These are phyloP conservation scores for Parnassius orleans DNA, from an alignment of 2,888 invertebrate genomes.

Conservation along the genomic window DNA sequence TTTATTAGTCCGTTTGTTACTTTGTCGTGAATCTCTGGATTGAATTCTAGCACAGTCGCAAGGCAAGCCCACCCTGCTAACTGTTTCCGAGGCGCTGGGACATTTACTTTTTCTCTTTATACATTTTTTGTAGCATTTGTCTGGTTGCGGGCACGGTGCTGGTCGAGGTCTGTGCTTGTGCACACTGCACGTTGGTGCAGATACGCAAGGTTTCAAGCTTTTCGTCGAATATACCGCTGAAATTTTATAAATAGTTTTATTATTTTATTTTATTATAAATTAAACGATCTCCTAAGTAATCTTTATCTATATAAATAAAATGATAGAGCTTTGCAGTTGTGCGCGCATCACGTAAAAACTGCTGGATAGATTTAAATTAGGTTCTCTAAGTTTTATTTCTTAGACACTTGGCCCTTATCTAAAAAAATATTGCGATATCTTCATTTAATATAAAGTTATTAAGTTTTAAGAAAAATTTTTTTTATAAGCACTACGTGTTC, in stretches of 20 bases:
- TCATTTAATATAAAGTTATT: no score
- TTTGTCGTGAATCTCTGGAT: conserved; percentile 47
- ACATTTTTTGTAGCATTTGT: conserved; percentile 60
- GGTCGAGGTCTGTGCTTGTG: conserved; percentile 64
- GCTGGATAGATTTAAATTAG: no score
- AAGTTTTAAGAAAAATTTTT: no score
- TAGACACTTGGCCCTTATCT: no score
- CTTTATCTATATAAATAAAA: no score
- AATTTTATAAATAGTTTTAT: conserved; percentile 32
- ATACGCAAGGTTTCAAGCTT: conserved; percentile 61
- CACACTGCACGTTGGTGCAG: conserved; percentile 60
- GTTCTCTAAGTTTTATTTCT: no score
- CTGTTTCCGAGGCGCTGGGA: conserved; percentile 58
- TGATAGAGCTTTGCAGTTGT: no score
- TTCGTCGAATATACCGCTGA: conserved; percentile 53
- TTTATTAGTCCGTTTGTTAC: conserved; percentile 39
- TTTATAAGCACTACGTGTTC: no score
- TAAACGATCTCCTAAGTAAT: no score
- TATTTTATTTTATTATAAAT: no score
- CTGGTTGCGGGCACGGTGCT: conserved; percentile 61
- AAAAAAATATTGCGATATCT: no score
- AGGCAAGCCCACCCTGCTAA: conserved; percentile 47
- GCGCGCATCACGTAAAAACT: no score
- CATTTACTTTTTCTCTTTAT: conserved; percentile 55
- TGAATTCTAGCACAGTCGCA: conserved; percentile 57